Conservation (phyloP, 1,140 invertebrate species). For the Uloborus diversus region DNA sequence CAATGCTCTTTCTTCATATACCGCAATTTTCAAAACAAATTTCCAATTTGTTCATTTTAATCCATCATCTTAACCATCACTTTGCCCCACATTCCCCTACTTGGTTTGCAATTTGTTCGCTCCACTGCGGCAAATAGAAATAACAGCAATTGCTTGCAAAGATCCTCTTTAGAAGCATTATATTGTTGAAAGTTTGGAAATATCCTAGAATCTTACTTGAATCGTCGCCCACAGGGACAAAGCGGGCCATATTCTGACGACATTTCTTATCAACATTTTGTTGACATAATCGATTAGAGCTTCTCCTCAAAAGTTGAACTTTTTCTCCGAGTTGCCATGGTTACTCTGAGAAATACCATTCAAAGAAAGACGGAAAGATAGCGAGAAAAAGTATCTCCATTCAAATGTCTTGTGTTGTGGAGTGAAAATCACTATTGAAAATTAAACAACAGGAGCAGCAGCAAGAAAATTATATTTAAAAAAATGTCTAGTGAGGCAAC, state of each 20-base stretch:
- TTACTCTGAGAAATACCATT: not conserved
- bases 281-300: conserved; percentile 53
- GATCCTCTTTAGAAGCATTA: too few relatives aligned
- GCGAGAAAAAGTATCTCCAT: not conserved
- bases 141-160: too few relatives aligned
- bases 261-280: conserved; percentile 43
- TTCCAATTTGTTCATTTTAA: too few relatives aligned
- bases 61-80: too few relatives aligned
- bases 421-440: not conserved
- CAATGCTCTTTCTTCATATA: too few relatives aligned
- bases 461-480: not conserved
- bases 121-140: too few relatives aligned
- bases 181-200: too few relatives aligned
- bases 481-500: too few relatives aligned
- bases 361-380: conserved; percentile 4
- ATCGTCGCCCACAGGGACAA: conserved; percentile 14
- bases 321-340: conserved; percentile 32
- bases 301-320: conserved; percentile 28
- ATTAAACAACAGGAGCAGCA: not conserved
- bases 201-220: too few relatives aligned
- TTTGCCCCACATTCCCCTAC: too few relatives aligned
- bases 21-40: too few relatives aligned
- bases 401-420: not conserved
- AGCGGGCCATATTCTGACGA: conserved; percentile 34
- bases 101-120: too few relatives aligned